Evolutionary conservation across 2,888 invertebrate species (phyloP).

Genomic region (Chymomyza amoena): DNA sequence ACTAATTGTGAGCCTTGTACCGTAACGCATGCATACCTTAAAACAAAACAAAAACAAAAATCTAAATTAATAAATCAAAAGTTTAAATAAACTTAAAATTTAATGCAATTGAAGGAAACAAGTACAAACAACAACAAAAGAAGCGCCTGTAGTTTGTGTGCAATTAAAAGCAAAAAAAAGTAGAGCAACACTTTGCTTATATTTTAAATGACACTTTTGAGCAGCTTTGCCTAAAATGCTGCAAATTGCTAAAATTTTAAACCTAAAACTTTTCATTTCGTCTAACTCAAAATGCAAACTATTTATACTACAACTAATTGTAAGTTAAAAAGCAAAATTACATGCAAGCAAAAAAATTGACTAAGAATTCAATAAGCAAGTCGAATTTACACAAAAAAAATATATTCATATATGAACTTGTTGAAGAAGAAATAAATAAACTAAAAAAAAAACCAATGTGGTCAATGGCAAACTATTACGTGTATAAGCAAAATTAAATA

Average conservation of each 20-base stretch:
- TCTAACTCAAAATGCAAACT: background rate
- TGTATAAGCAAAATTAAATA: slow-evolving; percentile 48
- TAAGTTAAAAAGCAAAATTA: background rate
- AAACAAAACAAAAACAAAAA: no score
- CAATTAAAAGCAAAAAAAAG: no score
- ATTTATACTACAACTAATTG: background rate
- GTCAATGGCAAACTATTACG: slow-evolving; percentile 67
- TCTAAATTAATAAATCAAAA: background rate
- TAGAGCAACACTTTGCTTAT: no score
- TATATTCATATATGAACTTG: slow-evolving; percentile 10
- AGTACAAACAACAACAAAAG: background rate
- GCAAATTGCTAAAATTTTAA: background rate
- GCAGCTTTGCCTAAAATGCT: background rate
- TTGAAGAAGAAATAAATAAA: slow-evolving; percentile 3
- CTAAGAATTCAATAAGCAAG: slow-evolving; percentile 22
- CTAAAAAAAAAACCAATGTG: slow-evolving; percentile 18
- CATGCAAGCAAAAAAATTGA: background rate
- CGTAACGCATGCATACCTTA: background rate
- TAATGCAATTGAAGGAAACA: background rate
- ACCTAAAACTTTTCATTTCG: background rate
- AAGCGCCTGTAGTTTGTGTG: no score
- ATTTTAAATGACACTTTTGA: background rate
- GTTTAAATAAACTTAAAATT: background rate
- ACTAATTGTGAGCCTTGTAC: background rate
- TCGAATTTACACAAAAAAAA: slow-evolving; percentile 53